Evolutionary conservation across 2,797 vertebrate genomes (phyloP), one percentile per base, ranked within the genome.

Genomic region (Sylvia borin): DNA sequence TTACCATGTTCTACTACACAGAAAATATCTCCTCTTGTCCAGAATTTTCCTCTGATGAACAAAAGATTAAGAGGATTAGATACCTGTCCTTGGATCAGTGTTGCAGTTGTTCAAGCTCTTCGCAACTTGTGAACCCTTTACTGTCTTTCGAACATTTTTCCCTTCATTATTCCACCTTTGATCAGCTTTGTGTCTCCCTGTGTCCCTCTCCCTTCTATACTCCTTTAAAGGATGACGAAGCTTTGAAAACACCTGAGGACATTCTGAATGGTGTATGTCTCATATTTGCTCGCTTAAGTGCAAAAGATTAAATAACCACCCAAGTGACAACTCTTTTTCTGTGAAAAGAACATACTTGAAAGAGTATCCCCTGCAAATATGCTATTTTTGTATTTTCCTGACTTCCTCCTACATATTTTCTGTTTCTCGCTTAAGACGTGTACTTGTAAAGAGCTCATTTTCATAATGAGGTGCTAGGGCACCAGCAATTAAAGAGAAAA

Each of bases 1-100:
- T 91, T 91, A 50, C 21, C 10, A 26, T 62, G 27, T 92, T 64
- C 64, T 73, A 24, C 32, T 57, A 40, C 58, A 79, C 61, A 31
- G 19, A 93, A 94, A 96, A 79, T 38, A 3, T 75, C 95, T 93
- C 87, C 72, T 91, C 90, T 67, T 78, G 47, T 85, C 71, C 92
- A 91, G 84, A 24, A 77, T 81, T 86, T 92, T 92, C 51, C 65
- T 51, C 31, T 85, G 80, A 96, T 72, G 65, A 93, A 96, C 26
- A 83, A 77, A 94, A 96, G 77, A 96, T 93, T 93, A 96, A 96
- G 58, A 82, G 83, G 58, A 96, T 96, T 96, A 89, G 21, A 29
- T 87, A 16, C 22, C 47, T 94, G 78, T 94, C 34, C 43, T 90
- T 90, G 79, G 27, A 85, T 92, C 58, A 70, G 50, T 90, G 91